These are phyloP conservation scores for Archocentrus centrarchus DNA, from an alignment of 2,113 vertebrate genomes.

Conservation along the genomic window DNA sequence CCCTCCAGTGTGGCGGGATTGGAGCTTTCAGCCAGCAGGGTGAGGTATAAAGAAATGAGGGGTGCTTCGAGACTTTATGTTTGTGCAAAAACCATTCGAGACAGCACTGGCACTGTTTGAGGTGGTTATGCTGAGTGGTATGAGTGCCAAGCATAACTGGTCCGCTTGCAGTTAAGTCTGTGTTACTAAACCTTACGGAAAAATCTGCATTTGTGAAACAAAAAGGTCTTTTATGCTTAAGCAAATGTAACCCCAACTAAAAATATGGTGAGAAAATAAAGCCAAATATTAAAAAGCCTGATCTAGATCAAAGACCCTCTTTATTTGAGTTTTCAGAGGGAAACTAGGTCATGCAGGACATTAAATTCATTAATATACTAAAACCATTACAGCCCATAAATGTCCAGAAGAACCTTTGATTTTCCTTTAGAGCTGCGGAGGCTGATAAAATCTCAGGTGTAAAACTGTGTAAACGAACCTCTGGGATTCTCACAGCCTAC, in stretches of 20 bases:
- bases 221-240: neutral
- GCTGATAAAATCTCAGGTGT: slow-evolving; percentile 4
- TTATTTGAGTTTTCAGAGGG: neutral
- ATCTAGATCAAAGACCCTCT: neutral
- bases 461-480: neutral
- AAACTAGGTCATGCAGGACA: neutral
- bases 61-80: no score
- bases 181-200: neutral
- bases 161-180: neutral
- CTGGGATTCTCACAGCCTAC: neutral
- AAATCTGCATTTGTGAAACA: neutral
- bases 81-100: no score
- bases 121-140: no score
- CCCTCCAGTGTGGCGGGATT: slow-evolving; percentile 97
- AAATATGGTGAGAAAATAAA: neutral
- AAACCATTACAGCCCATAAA: neutral
- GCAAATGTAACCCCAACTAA: neutral
- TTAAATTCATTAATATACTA: neutral
- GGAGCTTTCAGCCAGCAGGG: slow-evolving; percentile 96
- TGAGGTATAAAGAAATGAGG: slow-evolving; percentile 83
- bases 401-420: neutral
- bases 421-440: neutral
- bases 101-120: no score
- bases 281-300: neutral
- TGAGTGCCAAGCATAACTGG: neutral